phyloP scores from a whole-genome alignment of 2,888 invertebrate genomes.

The Eutolmus rufibarbis region DNA sequence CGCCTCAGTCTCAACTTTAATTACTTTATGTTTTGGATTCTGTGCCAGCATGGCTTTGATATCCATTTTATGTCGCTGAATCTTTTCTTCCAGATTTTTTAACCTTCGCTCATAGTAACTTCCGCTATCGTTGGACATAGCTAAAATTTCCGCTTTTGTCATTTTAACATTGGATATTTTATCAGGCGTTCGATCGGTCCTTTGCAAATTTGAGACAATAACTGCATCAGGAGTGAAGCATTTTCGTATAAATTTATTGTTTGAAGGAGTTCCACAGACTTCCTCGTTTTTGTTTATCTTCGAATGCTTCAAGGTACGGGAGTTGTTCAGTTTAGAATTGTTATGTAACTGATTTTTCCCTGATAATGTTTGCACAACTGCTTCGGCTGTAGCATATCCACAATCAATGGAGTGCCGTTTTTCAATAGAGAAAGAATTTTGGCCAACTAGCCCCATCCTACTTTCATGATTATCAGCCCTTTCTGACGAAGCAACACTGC shows the following conservation, averaged over 20 bases:
- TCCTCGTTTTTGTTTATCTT: not conserved
- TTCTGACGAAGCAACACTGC: constrained; percentile 10
- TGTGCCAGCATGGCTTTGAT: constrained; percentile 52
- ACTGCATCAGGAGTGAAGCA: constrained; percentile 1
- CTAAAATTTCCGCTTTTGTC: not conserved
- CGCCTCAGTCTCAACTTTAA: not conserved
- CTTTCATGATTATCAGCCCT: not conserved
- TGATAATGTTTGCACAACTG: not conserved
- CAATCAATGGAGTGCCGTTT: constrained; percentile 53
- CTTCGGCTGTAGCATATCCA: not conserved
- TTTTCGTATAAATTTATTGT: not conserved
- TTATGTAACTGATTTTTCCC: not conserved
- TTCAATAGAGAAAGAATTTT: constrained; percentile 41
- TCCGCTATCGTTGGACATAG: constrained; percentile 45
- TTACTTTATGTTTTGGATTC: not conserved
- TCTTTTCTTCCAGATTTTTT: constrained; percentile 54
- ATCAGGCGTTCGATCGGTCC: not conserved
- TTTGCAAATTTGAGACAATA: not conserved
- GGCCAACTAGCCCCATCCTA: not conserved
- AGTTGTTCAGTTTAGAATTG: not conserved
- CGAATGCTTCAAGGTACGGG: not conserved
- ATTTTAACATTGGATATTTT: not conserved
- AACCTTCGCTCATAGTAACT: constrained; percentile 54
- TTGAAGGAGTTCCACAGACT: not conserved
- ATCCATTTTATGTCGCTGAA: constrained; percentile 55